Base-by-base conservation (phyloP, 2,797 vertebrate species). In the Knipowitschia caucasica region DNA sequence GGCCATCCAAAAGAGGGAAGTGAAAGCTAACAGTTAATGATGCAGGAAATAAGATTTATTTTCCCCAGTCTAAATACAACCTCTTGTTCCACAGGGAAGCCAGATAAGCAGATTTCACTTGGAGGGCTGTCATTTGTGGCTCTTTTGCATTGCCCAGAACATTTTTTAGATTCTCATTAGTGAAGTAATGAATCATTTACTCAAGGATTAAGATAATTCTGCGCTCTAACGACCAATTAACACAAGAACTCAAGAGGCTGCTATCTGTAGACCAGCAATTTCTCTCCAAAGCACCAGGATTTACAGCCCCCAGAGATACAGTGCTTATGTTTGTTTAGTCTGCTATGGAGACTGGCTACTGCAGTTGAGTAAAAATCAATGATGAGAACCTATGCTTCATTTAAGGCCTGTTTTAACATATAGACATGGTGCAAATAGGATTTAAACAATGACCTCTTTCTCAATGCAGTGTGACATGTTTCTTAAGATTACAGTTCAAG, bases 171-270 rank as follows among this genome's bases (percentile, higher is more conserved):
- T 53, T 75, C 66, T 75, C 64, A 74, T 81, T 73, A 78, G 60
- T 47, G 63, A 62, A 67, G 72, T 71, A 81, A 83, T 82, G 73
- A 82, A 67, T 80, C 51, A 69, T 81, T 84, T 75, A 74, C 71
- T 64, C 30, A 11, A 55, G 77, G 81, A 82, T 85, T 81, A 75
- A 65, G 74, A 77, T 80, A 75, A 81, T 72, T 73, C 62, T 62
- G 58, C 29, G 52, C 64, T 79, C 66, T 74, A 70, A 83, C 4
- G 51, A 71, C 75, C 75, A 83, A 83, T 81, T 87, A 82, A 80
- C 59, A 70, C 59, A 58, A 52, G 50, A 72, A 66, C 73, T 75
- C 64, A 56, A 66, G 66, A 75, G 74, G 71, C 55, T 60, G 71
- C 72, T 67, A 68, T 76, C 67, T 60, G 51, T 69, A 71, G 76